A percentile compares a stretch with the other conserved stretches of the same genome.
phyloP scores from a whole-genome alignment of 2,113 vertebrate species.

The Elanus axillaris region DNA sequence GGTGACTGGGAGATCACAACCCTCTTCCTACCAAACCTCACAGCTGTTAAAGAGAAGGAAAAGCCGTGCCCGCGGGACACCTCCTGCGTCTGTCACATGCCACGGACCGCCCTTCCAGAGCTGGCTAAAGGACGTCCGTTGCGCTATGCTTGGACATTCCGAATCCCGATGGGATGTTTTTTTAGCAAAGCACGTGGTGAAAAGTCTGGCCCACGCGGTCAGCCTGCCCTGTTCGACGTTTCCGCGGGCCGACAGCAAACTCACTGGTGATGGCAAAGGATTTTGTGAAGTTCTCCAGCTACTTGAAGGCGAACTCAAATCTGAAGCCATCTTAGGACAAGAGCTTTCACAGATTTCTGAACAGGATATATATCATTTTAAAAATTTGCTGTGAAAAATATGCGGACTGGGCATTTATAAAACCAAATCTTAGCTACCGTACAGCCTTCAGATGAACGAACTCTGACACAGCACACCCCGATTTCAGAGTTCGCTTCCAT shows the following conservation, averaged over 20 bases:
- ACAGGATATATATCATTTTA: neutral
- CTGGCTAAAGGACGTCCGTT: rapidly evolving
- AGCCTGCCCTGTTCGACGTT: neutral
- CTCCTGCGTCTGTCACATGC: neutral
- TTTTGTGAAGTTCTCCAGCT: neutral
- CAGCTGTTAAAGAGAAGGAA: neutral
- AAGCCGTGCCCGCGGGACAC: neutral
- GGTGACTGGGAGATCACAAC: neutral
- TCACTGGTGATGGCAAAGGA: neutral
- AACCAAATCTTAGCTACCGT: neutral
- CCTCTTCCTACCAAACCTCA: neutral
- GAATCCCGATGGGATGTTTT: neutral
- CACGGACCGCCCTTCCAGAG: neutral
- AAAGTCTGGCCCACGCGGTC: neutral
- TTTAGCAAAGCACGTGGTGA: neutral
- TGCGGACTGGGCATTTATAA: neutral
- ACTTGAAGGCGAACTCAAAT: neutral
- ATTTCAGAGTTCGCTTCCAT: neutral
- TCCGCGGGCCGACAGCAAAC: neutral
- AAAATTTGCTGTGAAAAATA: neutral
- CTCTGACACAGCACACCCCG: neutral
- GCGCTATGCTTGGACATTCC: rapidly evolving
- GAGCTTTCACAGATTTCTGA: neutral
- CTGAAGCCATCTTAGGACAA: neutral
- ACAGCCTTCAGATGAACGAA: neutral